These are phyloP conservation scores for Volucella inanis DNA, from an alignment of 2,888 invertebrate genomes.

Conservation along the genomic window DNA sequence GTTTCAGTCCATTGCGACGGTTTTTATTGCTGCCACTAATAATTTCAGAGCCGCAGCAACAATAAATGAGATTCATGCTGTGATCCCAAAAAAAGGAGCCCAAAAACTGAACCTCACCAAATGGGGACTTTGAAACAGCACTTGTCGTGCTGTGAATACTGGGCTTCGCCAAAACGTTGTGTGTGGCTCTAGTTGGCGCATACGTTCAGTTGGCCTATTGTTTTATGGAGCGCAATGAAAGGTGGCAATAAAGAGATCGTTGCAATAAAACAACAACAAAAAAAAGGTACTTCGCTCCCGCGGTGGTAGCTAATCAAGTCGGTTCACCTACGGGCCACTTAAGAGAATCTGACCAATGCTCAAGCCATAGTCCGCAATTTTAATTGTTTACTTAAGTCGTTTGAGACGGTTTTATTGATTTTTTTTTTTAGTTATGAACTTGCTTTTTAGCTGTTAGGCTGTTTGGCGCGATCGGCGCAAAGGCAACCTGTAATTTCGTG, in stretches of 20 bases:
- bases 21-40: constrained; percentile 32
- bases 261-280: constrained; percentile 22
- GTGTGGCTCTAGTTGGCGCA: constrained; percentile 39
- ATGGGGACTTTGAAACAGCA: constrained; percentile 56
- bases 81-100: constrained; percentile 56
- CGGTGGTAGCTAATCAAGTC: constrained; percentile 31
- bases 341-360: constrained; percentile 3
- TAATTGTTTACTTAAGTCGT: constrained; percentile 68
- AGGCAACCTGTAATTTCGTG: constrained; percentile 34
- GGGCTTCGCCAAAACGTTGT: constrained; percentile 42
- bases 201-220: constrained; percentile 59
- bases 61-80: constrained; percentile 74
- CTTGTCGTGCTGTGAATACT: constrained; percentile 65
- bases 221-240: constrained; percentile 61
- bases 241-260: constrained; percentile 65
- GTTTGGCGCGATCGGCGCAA: constrained; percentile 11
- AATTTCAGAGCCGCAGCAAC: constrained; percentile 38
- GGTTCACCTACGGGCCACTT: constrained; percentile 32
- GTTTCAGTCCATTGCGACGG: constrained; percentile 39
- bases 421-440: constrained; percentile 12
- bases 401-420: background rate
- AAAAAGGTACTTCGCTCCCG: constrained; percentile 37
- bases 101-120: constrained; percentile 65
- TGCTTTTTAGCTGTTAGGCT: constrained; percentile 35
- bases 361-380: constrained; percentile 54